Percentiles rank a stretch among this genome's conserved stretches.
Evolutionary conservation across 2,113 vertebrate genomes (phyloP).

Genomic region (Psilopsiagon aymara): DNA sequence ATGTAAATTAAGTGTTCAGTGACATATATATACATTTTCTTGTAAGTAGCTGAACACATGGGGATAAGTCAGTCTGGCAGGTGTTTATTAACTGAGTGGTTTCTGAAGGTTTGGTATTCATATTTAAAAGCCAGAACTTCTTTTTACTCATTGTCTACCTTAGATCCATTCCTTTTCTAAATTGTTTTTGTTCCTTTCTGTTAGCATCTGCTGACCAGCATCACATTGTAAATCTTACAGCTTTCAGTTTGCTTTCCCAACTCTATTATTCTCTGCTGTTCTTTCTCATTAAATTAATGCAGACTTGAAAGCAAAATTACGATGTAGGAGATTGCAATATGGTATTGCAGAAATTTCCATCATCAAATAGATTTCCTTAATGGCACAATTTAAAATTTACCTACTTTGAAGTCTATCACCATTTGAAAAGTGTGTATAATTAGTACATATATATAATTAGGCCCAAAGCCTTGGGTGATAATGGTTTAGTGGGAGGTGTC

Average conservation of each 20-base stretch:
- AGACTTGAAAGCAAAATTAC: constrained; percentile 41
- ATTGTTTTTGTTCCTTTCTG: neutral
- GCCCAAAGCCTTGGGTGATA: neutral
- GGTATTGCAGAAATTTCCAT: constrained; percentile 33
- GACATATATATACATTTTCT: neutral
- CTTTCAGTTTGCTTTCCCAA: constrained; percentile 15
- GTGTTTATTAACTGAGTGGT: neutral
- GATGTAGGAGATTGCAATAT: neutral
- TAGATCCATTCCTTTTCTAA: neutral
- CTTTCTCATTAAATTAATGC: constrained; percentile 52
- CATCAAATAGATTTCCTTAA: constrained; percentile 43
- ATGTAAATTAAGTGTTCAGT: neutral
- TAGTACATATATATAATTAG: constrained; percentile 53
- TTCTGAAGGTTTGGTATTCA: neutral
- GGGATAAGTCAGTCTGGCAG: neutral
- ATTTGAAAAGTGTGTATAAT: constrained; percentile 47
- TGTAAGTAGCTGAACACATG: neutral
- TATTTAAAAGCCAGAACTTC: neutral
- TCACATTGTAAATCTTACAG: neutral
- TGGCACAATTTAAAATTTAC: constrained; percentile 49
- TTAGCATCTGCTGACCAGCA: constrained; percentile 16
- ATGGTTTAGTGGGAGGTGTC: too few species aligned
- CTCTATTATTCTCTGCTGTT: neutral
- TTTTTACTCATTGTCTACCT: neutral
- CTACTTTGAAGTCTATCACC: constrained; percentile 44